Conservation (phyloP, 1,140 invertebrate genomes). For the Portunus trituberculatus region DNA sequence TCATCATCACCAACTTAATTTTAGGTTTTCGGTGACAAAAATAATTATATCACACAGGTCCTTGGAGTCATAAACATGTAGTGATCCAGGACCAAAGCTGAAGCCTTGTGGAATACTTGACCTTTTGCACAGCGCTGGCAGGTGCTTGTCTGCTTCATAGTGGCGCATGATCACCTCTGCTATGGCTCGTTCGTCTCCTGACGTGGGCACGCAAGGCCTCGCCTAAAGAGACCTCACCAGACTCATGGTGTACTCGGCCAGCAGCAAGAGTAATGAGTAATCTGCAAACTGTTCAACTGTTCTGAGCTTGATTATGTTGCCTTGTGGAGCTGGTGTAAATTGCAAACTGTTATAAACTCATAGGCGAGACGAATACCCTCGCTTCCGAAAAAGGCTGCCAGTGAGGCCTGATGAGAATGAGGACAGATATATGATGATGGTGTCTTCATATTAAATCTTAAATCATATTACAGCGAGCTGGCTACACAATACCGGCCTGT, state of each 20-base stretch:
- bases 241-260: neutral
- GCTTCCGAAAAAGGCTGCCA: neutral
- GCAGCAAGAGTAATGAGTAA: conserved; percentile 10
- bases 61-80: too few relatives aligned
- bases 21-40: too few relatives aligned
- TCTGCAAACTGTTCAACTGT: neutral
- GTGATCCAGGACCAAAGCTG: too few relatives aligned
- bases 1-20: too few relatives aligned
- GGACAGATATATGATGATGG: conserved; percentile 22
- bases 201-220: too few relatives aligned
- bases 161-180: too few relatives aligned
- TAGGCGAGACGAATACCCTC: neutral
- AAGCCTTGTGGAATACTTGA: too few relatives aligned
- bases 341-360: neutral
- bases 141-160: too few relatives aligned
- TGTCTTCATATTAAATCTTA: neutral
- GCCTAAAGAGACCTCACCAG: too few relatives aligned
- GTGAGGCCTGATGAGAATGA: neutral
- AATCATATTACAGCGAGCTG: neutral
- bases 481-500: neutral
- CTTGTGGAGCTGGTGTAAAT: neutral
- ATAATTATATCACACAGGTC: too few relatives aligned
- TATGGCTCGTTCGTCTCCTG: too few relatives aligned
- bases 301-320: neutral
- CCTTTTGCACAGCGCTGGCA: too few relatives aligned